Conservation (phyloP, 2,888 invertebrate species). For the Lasioglossum morio region DNA sequence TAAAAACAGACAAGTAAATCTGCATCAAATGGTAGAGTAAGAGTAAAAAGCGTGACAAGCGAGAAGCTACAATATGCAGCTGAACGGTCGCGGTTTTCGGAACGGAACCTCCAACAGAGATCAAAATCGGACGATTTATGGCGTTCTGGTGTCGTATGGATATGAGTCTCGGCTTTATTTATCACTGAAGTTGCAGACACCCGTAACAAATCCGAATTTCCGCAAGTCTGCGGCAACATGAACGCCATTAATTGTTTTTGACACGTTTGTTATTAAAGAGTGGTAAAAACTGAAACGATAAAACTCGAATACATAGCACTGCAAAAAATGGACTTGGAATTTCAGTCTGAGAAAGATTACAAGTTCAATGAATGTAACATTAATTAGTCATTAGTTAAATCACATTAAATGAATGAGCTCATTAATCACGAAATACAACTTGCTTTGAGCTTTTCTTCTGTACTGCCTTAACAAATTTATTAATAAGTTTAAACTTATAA, state of each 20-base stretch:
- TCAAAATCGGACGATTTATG: slow-evolving; percentile 37
- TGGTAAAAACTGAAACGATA: neutral
- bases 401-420: neutral
- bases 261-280: neutral
- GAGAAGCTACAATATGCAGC: slow-evolving; percentile 15
- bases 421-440: no score
- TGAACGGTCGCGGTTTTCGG: neutral
- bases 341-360: neutral
- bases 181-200: slow-evolving; percentile 18
- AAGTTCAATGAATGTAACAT: neutral
- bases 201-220: slow-evolving; percentile 14
- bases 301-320: neutral
- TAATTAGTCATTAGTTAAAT: neutral
- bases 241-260: neutral
- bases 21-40: neutral
- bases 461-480: no score
- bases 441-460: neutral
- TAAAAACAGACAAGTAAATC: neutral
- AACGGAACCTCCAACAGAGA: slow-evolving; percentile 27
- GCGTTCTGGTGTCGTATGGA: slow-evolving; percentile 7
- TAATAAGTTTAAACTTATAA: no score
- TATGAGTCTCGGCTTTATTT: slow-evolving; percentile 37
- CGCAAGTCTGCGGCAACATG: neutral
- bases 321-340: neutral
- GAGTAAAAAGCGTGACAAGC: neutral